Percentiles rank a stretch among this genome's conserved stretches.
Conservation (phyloP, 2,113 vertebrate genomes). For the Cyrtonyx montezumae region DNA sequence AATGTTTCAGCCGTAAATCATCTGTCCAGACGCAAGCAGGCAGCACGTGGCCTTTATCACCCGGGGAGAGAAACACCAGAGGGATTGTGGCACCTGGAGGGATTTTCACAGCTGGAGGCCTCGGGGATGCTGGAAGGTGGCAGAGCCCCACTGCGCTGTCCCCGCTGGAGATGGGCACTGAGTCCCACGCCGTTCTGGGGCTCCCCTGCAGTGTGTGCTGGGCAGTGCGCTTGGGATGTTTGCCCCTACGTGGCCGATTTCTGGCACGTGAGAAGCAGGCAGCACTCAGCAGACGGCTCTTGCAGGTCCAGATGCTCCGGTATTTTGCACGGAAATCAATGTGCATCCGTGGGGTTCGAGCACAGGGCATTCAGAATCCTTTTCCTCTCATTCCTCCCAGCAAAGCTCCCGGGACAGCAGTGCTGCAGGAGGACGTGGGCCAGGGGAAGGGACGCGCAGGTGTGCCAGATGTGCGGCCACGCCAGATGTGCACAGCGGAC, state of each 20-base stretch:
- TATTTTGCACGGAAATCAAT: too few species aligned
- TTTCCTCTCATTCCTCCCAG: too few species aligned
- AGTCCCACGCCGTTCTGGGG: background rate
- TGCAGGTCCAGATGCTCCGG: too few species aligned
- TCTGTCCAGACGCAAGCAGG: background rate
- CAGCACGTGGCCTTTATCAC: background rate
- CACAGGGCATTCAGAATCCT: too few species aligned
- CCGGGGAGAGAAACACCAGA: background rate
- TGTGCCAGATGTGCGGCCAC: background rate
- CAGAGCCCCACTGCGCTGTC: background rate
- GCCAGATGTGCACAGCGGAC: background rate
- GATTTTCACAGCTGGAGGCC: rapidly evolving
- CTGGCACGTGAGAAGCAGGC: too few species aligned
- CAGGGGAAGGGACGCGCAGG: background rate
- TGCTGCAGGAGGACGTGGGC: too few species aligned
- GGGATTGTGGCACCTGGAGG: background rate
- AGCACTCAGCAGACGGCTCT: too few species aligned
- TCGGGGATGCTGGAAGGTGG: rapidly evolving
- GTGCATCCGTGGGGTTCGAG: too few species aligned
- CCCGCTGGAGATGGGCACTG: rapidly evolving
- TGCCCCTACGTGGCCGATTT: too few species aligned
- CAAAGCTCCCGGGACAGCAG: too few species aligned
- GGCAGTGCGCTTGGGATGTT: too few species aligned
- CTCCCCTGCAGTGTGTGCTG: background rate
- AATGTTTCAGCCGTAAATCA: constrained; percentile 7